phyloP scores from a whole-genome alignment of 2,797 vertebrate genomes.

The Tangara arthus region DNA sequence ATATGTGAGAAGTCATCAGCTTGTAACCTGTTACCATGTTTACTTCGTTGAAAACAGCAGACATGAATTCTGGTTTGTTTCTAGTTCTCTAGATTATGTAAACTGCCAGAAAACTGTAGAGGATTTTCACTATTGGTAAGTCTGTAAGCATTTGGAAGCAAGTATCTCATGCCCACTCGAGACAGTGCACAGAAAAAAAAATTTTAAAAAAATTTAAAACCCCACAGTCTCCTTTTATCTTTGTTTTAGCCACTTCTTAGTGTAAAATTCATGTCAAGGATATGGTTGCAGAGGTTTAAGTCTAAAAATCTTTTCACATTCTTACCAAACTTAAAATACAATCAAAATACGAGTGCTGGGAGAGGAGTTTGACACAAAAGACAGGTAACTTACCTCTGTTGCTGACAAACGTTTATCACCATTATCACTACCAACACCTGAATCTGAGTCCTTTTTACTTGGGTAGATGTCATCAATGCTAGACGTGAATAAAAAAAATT shows the following conservation, averaged over 20 bases:
- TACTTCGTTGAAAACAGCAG: background rate
- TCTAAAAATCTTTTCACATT: background rate
- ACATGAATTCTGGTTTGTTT: background rate
- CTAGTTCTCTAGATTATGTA: background rate
- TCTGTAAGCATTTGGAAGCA: background rate
- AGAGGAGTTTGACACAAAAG: background rate
- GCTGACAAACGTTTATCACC: conserved; percentile 93
- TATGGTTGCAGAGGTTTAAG: background rate
- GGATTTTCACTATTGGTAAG: background rate
- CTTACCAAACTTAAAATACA: background rate
- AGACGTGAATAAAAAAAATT: background rate
- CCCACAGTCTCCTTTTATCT: background rate
- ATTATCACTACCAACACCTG: conserved; percentile 93
- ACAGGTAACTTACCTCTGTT: conserved; percentile 82
- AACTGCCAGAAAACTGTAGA: background rate
- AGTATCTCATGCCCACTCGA: background rate
- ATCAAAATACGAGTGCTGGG: background rate
- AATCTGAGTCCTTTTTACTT: conserved; percentile 93
- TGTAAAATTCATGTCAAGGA: background rate
- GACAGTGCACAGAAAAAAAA: accelerated
- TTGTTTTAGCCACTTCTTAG: background rate
- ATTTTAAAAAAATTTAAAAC: accelerated
- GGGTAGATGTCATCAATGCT: conserved; percentile 86
- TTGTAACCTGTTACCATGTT: background rate
- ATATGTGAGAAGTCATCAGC: background rate